phyloP scores from a whole-genome alignment of 1,140 invertebrate species.

The Platyscapa corneri region DNA sequence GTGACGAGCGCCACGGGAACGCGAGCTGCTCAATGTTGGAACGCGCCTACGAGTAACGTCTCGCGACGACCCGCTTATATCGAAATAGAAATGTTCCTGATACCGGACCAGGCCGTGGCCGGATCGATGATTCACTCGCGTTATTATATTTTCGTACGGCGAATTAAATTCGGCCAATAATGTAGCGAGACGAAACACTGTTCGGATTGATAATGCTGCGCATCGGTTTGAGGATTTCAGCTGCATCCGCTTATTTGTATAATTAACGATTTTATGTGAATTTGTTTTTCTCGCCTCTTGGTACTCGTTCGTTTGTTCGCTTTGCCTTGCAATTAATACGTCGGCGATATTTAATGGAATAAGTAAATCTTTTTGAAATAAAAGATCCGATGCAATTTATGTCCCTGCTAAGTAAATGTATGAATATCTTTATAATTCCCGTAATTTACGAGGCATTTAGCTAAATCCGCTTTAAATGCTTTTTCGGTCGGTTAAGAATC shows the following conservation, averaged over 20 bases:
- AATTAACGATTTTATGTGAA: no score
- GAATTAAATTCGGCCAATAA: neutral
- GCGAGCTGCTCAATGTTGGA: neutral
- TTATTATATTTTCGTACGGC: neutral
- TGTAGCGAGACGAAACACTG: neutral
- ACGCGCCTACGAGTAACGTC: neutral
- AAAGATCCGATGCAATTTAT: no score
- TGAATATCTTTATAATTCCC: neutral
- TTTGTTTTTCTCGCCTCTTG: no score
- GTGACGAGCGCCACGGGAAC: neutral
- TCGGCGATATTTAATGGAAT: no score
- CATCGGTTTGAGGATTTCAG: no score
- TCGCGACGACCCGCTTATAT: neutral
- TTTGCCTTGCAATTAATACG: no score
- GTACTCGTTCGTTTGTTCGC: no score
- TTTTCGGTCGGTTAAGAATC: neutral
- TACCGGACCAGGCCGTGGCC: no score
- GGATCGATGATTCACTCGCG: neutral
- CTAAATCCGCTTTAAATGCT: neutral
- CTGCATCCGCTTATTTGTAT: no score
- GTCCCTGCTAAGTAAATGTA: neutral
- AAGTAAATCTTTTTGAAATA: no score
- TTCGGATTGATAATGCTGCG: no score
- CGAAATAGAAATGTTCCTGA: neutral
- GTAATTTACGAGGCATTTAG: neutral